A percentile compares a stretch with the other conserved stretches of the same genome.
These are phyloP conservation scores for Lasioglossum leucozonium DNA, from an alignment of 2,888 invertebrate genomes.

Conservation along the genomic window DNA sequence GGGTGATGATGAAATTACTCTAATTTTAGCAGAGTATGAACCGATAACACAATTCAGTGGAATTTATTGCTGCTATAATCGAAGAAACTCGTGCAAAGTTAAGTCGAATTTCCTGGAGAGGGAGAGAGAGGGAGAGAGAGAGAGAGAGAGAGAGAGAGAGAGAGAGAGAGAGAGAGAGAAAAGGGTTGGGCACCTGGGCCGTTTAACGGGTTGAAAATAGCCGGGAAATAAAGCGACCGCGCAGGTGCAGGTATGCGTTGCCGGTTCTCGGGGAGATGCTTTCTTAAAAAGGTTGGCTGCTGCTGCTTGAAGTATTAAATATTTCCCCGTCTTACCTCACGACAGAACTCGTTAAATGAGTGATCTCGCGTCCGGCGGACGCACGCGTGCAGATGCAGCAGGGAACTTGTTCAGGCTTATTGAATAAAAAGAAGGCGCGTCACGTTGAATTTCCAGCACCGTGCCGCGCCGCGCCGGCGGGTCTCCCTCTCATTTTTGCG, in stretches of 20 bases:
- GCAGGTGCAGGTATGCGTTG: background rate
- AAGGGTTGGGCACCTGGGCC: background rate
- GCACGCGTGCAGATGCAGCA: conserved; percentile 17
- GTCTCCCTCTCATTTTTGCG: conserved; percentile 44
- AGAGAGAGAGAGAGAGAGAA: no score
- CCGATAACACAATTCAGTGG: background rate
- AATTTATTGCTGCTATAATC: background rate
- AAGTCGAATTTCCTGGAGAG: no score
- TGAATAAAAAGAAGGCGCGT: conserved; percentile 29
- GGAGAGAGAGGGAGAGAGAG: no score
- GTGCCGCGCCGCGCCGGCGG: conserved; percentile 1
- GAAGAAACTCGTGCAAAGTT: no score
- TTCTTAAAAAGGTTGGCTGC: background rate
- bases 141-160: no score
- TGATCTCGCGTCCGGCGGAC: background rate
- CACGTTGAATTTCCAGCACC: conserved; percentile 44
- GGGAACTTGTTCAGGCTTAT: conserved; percentile 19
- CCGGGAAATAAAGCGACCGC: no score
- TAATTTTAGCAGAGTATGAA: no score
- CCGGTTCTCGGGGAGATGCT: background rate
- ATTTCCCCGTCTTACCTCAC: conserved; percentile 7
- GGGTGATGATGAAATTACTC: background rate
- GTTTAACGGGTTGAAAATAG: background rate
- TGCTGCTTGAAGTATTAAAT: conserved; percentile 29
- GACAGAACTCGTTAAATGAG: background rate